Evolutionary conservation across 2,888 invertebrate species (phyloP).

Genomic region (Epicampocera succincta): DNA sequence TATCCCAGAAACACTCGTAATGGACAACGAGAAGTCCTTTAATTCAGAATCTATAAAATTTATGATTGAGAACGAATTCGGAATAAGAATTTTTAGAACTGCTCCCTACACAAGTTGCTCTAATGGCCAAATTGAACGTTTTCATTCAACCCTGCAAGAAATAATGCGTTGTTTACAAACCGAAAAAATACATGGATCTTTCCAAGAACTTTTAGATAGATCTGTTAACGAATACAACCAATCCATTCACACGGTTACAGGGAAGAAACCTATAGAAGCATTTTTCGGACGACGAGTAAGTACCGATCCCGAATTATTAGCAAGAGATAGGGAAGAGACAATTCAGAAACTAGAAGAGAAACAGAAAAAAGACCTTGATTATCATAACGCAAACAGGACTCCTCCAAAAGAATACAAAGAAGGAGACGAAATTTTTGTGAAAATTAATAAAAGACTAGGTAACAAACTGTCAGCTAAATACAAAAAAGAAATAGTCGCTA

Average conservation of each 20-base stretch:
- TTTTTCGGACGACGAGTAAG: constrained; percentile 41
- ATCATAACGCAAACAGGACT: constrained; percentile 43
- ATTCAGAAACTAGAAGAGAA: constrained; percentile 33
- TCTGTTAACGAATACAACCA: too few relatives aligned
- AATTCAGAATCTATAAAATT: not conserved
- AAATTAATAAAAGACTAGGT: constrained; percentile 33
- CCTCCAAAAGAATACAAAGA: not conserved
- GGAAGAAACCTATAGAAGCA: constrained; percentile 27
- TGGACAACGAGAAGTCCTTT: constrained; percentile 4
- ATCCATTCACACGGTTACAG: too few relatives aligned
- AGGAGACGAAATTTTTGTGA: constrained; percentile 22
- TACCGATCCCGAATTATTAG: constrained; percentile 13
- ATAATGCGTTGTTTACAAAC: too few relatives aligned
- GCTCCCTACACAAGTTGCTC: constrained; percentile 18
- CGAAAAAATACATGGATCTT: not conserved
- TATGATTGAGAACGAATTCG: constrained; percentile 15
- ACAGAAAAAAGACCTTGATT: constrained; percentile 30
- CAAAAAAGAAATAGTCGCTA: constrained; percentile 35
- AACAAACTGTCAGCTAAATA: constrained; percentile 38
- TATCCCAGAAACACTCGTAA: not conserved
- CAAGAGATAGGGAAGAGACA: constrained; percentile 12
- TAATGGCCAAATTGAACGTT: not conserved
- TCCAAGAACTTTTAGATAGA: too few relatives aligned
- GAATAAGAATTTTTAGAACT: constrained; percentile 2
- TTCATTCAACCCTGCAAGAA: not conserved